Percentiles rank a stretch among this genome's conserved stretches.
phyloP scores from a whole-genome alignment of 2,888 invertebrate species.

The Cephus pulcher region DNA sequence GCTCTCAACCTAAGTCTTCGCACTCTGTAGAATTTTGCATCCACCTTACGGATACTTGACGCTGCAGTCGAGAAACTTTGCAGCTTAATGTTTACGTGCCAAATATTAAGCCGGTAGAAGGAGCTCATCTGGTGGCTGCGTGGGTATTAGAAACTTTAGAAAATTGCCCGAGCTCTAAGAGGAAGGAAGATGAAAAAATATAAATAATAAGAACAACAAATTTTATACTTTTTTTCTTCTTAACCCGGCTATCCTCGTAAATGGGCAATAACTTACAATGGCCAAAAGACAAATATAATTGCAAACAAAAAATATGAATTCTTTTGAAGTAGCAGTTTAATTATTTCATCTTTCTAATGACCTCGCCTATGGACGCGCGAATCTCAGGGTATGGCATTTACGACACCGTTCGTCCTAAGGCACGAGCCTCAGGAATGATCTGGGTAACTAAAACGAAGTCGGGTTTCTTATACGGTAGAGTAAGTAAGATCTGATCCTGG shows the following conservation, averaged over 20 bases:
- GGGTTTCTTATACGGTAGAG: not conserved
- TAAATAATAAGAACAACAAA: not conserved
- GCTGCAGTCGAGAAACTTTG: not conserved
- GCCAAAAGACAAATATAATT: not conserved
- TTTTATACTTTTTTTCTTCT: not conserved
- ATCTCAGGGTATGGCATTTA: not conserved
- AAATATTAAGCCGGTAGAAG: not conserved
- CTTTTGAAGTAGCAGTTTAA: not conserved
- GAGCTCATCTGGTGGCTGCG: not conserved
- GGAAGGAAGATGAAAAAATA: not conserved
- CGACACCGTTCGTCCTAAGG: not conserved
- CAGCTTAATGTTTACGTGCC: not conserved
- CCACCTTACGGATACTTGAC: not conserved
- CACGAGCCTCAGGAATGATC: not conserved
- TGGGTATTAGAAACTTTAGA: slow-evolving; percentile 4
- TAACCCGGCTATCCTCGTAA: not conserved
- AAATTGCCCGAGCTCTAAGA: not conserved
- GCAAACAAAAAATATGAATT: not conserved
- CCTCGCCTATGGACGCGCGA: not conserved
- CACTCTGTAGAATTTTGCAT: not conserved
- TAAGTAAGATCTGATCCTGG: not conserved
- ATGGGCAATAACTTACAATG: not conserved
- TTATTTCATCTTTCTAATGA: not conserved
- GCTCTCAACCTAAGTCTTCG: slow-evolving; percentile 18
- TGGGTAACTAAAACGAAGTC: not conserved